phyloP scores from a whole-genome alignment of 2,888 invertebrate genomes.

The Nephrotoma flavescens region DNA sequence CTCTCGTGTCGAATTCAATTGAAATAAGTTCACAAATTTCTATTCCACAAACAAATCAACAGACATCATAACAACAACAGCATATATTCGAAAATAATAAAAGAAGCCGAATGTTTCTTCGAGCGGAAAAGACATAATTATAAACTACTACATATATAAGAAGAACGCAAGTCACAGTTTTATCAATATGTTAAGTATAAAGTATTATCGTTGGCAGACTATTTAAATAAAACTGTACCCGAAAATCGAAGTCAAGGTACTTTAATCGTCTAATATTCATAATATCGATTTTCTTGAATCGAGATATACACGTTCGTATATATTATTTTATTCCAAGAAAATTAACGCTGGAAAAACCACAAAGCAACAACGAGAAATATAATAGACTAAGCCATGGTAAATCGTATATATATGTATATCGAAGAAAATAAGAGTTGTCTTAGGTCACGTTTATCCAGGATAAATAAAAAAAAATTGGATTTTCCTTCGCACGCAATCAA shows the following conservation, averaged over 20 bases:
- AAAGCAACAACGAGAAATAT: background rate
- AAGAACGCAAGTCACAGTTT: background rate
- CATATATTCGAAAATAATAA: background rate
- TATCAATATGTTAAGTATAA: background rate
- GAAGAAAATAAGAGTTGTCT: background rate
- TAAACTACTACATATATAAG: background rate
- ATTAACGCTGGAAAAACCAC: background rate
- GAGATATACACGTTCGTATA: background rate
- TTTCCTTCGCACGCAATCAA: background rate
- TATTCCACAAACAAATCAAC: background rate
- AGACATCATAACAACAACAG: background rate
- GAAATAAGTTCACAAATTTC: background rate
- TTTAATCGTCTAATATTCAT: background rate
- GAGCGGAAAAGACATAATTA: background rate
- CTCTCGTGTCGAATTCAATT: background rate
- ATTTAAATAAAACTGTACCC: background rate
- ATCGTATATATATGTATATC: background rate
- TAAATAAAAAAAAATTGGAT: background rate
- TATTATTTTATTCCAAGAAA: background rate
- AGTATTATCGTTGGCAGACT: background rate
- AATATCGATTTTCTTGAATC: background rate
- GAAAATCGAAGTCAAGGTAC: background rate
- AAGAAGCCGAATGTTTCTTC: background rate
- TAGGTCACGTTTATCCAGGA: background rate
- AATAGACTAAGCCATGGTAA: background rate